Conservation (phyloP, 1,140 invertebrate species). For the Drosophila kurseongensis region DNA sequence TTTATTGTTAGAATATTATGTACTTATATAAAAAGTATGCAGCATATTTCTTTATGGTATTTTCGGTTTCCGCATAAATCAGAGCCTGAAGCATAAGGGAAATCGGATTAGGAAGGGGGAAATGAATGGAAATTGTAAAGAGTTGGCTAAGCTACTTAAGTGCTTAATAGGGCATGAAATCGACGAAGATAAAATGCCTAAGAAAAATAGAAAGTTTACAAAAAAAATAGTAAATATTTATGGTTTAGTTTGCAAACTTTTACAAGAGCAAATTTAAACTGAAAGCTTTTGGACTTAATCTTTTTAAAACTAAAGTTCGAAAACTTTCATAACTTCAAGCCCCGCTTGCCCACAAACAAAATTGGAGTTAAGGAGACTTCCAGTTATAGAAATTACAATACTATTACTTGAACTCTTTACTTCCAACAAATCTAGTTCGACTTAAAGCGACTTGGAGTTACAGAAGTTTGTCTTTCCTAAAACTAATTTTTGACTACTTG, state of each 20-base stretch:
- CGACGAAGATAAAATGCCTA: background rate
- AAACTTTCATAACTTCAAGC: too few relatives aligned
- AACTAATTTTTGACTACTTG: too few relatives aligned
- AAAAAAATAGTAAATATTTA: slow-evolving; percentile 35
- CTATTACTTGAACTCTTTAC: too few relatives aligned
- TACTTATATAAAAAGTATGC: slow-evolving; percentile 18
- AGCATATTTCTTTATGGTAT: slow-evolving; percentile 66
- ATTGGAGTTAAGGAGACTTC: too few relatives aligned
- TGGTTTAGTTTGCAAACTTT: background rate
- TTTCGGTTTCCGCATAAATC: slow-evolving; percentile 61
- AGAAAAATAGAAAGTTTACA: slow-evolving; percentile 4
- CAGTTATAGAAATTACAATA: too few relatives aligned
- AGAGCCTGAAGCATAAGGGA: slow-evolving; percentile 26
- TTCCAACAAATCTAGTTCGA: too few relatives aligned
- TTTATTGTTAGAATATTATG: slow-evolving; percentile 68
- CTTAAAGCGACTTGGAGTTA: too few relatives aligned
- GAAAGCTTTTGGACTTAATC: too few relatives aligned
- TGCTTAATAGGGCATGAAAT: slow-evolving; percentile 42
- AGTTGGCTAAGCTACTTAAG: slow-evolving; percentile 24
- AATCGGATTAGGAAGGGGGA: slow-evolving; percentile 13
- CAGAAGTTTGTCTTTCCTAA: too few relatives aligned
- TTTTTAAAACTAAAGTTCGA: too few relatives aligned
- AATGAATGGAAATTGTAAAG: slow-evolving; percentile 1
- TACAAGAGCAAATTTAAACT: too few relatives aligned
- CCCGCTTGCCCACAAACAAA: too few relatives aligned